Base-by-base conservation (phyloP, 2,888 invertebrate genomes). In the Selenia dentaria region DNA sequence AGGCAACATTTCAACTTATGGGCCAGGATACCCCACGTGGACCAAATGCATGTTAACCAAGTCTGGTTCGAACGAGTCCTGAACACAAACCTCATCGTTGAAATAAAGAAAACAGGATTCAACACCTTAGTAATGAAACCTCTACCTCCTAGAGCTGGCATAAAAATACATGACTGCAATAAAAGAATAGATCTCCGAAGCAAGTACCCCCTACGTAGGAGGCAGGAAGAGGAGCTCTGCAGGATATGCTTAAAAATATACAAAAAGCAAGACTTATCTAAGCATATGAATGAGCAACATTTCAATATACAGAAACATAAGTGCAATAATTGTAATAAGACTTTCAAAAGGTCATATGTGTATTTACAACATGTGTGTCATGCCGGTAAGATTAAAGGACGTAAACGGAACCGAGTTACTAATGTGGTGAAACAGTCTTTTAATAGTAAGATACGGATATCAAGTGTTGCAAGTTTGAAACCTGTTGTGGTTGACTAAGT, bases 31-130 rank as follows among this genome's bases (percentile, higher is more conserved):
- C 70, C 75, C 0, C 59, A 60, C 6, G 67, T 59, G 0, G 58
- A 72, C 0, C 22, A 53, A 0, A 77, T 76, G 43, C 57, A 70
- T 22, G 57, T 83, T 0, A 78, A 83, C 44, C 70, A 83, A 38
- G 70, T 76, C 0, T 85, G 85, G 83, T 73, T 71, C 1, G 85
- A 85, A 32, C 74, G 64, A 4, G 83, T 83, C 0, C 29, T 57
- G 0, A 79, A 84, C 33, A 58, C 75, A 0, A 53, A 75, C 1
- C 54, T 52, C 0, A 42, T 82, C 0, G 61, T 82, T 0, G 70
- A 83, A 57, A 79, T 85, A 0, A 75, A 56, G n/a, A 83, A 82
- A 38, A 61, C 65, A 0, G 64, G 67, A 0, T 48, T 51, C 0
- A 83, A 75, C 9, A 51, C 55, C 0, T 37, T 83, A 0, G 33